Evolutionary conservation across 2,797 vertebrate species (phyloP), one percentile per base, ranked within the genome.

Genomic region (Hyperoplus immaculatus): DNA sequence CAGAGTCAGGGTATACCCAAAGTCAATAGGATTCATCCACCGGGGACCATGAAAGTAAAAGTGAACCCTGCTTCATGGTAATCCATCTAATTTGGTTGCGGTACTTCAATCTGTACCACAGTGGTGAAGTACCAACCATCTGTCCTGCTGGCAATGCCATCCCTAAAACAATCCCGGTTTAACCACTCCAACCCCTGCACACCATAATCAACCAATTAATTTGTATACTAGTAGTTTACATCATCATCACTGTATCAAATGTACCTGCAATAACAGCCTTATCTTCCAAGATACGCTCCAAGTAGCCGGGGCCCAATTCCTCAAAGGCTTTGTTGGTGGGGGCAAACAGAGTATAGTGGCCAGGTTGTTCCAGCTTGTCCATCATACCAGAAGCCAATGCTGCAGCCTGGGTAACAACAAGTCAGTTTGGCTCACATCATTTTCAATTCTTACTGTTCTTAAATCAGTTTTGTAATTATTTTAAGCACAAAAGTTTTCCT

Each of bases 311-410:
- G 51, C 91, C 92, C 85, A 99, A 81, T 69, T 93, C 96, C 11
- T 95, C 87, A 73, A 99, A 98, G 75, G 98, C 98, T 0, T 94
- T 87, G 71, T 99, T 95, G n/a, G 97, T 99, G 43, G 98, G 98
- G 77, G 96, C 98, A 86, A 99, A 99, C 69, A 99, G 84, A 1
- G 98, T 99, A 45, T 95, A 98, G 49, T 98, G 97, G 16, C 97
- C 98, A 1, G 96, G 94, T 85, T 93, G 82, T 50, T 93, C 94
- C 75, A 99, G 95, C 39, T 90, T 90, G 56, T 95, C 95, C 91
- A 97, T 43, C 56, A 97, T 55, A 68, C 92, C 94, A 4, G 97
- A 95, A 1, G 94, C 94, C 87, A 93, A 59, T 4, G 91, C 95
- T 12, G 94, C 93, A 72, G 92, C 73, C 98, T 99, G 87, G 36